Evolutionary conservation across 2,888 invertebrate genomes (phyloP).

Genomic region (Drosophila parthenogenetica): DNA sequence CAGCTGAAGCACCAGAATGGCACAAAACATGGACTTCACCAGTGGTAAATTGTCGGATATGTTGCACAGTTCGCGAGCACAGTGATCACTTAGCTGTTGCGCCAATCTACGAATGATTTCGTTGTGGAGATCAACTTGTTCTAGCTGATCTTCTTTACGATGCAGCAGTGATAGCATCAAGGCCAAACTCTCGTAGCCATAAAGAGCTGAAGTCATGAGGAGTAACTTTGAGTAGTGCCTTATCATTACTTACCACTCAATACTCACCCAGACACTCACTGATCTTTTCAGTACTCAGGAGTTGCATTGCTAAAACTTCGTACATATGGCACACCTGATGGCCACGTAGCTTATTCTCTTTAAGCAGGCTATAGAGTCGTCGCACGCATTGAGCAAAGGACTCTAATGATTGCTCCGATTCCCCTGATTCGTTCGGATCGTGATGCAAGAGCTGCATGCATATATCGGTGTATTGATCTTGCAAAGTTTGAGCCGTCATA

Average conservation of each 20-base stretch:
- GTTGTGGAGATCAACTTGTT: slow-evolving; percentile 6
- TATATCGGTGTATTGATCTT: slow-evolving; percentile 22
- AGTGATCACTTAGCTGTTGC: slow-evolving; percentile 32
- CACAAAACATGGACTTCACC: slow-evolving; percentile 50
- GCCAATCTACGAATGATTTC: slow-evolving; percentile 21
- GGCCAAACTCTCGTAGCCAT: slow-evolving; percentile 63
- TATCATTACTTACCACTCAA: no score
- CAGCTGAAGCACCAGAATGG: slow-evolving; percentile 41
- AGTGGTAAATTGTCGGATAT: slow-evolving; percentile 14
- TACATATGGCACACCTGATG: slow-evolving; percentile 43
- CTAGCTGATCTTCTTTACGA: slow-evolving; percentile 12
- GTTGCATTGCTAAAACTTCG: slow-evolving; percentile 29
- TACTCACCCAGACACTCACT: slow-evolving; percentile 38
- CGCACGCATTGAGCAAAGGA: slow-evolving; percentile 36
- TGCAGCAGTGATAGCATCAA: slow-evolving; percentile 45
- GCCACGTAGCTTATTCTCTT: slow-evolving; percentile 34
- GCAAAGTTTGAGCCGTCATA: slow-evolving; percentile 25
- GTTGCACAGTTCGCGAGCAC: slow-evolving; percentile 34
- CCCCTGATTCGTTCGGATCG: background rate
- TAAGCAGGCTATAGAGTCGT: slow-evolving; percentile 42
- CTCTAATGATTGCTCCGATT: slow-evolving; percentile 23
- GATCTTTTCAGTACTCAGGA: slow-evolving; percentile 22
- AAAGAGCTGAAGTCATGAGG: slow-evolving; percentile 30
- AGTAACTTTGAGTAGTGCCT: background rate
- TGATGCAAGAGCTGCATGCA: background rate